Evolutionary conservation across 2,797 vertebrate genomes (phyloP).

Genomic region (Betta splendens): DNA sequence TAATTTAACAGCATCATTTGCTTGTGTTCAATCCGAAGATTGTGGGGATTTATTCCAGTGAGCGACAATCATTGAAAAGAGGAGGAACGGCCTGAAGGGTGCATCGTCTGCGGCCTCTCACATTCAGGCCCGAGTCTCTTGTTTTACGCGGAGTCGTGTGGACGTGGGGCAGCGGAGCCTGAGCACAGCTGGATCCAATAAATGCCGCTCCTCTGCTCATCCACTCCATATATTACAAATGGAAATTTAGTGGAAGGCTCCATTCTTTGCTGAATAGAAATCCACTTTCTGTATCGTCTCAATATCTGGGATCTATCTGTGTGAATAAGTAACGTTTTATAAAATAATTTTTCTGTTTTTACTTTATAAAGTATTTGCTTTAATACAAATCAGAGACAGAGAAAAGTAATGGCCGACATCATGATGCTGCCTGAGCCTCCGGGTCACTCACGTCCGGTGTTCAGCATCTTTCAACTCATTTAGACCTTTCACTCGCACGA

Average conservation of each 20-base stretch:
- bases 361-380: too few species aligned
- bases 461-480: slow-evolving; percentile 7
- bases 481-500: slow-evolving; percentile 13
- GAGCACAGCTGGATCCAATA: slow-evolving; percentile 74
- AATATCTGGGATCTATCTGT: too few species aligned
- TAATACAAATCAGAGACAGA: too few species aligned
- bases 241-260: slow-evolving; percentile 58
- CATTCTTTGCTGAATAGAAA: too few species aligned
- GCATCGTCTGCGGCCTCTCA: slow-evolving; percentile 2
- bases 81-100: background rate
- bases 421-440: too few species aligned
- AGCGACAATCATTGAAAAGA: slow-evolving; percentile 11
- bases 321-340: too few species aligned
- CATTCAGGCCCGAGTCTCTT: too few species aligned
- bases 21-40: background rate
- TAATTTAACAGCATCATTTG: slow-evolving; percentile 17
- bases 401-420: too few species aligned
- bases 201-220: slow-evolving; percentile 57
- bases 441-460: slow-evolving; percentile 6
- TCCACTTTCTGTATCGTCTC: too few species aligned
- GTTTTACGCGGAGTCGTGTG: slow-evolving; percentile 57
- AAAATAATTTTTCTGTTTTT: too few species aligned
- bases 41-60: slow-evolving; percentile 8
- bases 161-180: slow-evolving; percentile 63
- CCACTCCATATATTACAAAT: slow-evolving; percentile 70